Percentiles rank a stretch among this genome's conserved stretches.
Conservation (phyloP, 2,888 invertebrate genomes). For the Polylopha cassiicola region DNA sequence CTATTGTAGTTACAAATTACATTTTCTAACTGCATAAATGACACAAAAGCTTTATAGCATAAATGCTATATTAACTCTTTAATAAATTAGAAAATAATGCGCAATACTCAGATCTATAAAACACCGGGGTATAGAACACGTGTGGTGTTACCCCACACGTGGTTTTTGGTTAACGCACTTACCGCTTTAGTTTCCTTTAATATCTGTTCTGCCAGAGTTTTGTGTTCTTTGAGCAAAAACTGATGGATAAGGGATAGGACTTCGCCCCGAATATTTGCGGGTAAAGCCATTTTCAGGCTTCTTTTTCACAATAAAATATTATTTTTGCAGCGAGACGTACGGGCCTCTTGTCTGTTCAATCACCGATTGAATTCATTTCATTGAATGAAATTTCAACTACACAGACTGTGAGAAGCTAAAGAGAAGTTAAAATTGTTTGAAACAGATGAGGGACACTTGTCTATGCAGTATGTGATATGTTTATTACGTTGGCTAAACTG, state of each 20-base stretch:
- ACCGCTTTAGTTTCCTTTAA: slow-evolving; percentile 86
- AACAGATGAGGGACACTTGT: no score
- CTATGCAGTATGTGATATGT: no score
- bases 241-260: slow-evolving; percentile 79
- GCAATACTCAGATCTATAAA: neutral
- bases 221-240: slow-evolving; percentile 80
- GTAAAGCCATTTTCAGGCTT: slow-evolving; percentile 47
- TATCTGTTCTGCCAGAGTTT: slow-evolving; percentile 81
- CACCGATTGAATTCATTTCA: slow-evolving; percentile 12
- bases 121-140: slow-evolving; percentile 39
- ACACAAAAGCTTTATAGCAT: no score
- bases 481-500: no score
- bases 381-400: neutral
- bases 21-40: no score
- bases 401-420: neutral
- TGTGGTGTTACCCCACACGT: slow-evolving; percentile 55
- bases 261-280: slow-evolving; percentile 44
- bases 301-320: slow-evolving; percentile 1
- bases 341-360: slow-evolving; percentile 4
- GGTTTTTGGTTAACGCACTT: slow-evolving; percentile 64
- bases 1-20: no score
- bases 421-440: no score
- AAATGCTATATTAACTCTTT: no score
- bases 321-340: slow-evolving; percentile 11
- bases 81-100: no score